phyloP scores from a whole-genome alignment of 2,797 vertebrate species.

The Danio jaintianensis region DNA sequence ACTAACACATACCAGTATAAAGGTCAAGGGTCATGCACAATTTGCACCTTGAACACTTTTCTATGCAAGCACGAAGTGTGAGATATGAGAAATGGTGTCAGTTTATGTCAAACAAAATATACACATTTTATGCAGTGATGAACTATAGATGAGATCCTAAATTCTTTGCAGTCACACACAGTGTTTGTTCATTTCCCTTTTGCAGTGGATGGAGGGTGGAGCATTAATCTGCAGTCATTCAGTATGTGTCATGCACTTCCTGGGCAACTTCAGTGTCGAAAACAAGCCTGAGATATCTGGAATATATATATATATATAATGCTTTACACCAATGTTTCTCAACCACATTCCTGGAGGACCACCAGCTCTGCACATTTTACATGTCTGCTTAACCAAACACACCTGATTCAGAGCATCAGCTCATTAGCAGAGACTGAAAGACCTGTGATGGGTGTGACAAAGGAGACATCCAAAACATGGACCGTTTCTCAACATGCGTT shows the following conservation, averaged over 20 bases:
- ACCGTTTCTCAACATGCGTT: too few relatives aligned
- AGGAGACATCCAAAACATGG: too few relatives aligned
- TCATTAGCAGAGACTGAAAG: too few relatives aligned
- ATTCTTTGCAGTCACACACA: neutral
- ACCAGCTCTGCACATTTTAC: too few relatives aligned
- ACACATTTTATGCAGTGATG: neutral
- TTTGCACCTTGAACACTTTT: neutral
- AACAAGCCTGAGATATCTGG: conserved; percentile 24
- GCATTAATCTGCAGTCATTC: neutral
- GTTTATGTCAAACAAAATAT: conserved; percentile 7
- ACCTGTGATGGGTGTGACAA: too few relatives aligned
- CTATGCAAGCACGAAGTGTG: neutral
- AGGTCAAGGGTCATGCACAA: conserved; percentile 50
- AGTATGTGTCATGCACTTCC: neutral
- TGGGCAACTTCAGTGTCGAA: neutral
- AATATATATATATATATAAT: neutral
- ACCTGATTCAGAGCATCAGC: too few relatives aligned
- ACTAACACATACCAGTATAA: conserved; percentile 12
- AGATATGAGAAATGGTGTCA: conserved; percentile 13
- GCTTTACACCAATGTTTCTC: too few relatives aligned
- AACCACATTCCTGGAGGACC: too few relatives aligned
- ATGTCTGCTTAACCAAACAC: too few relatives aligned
- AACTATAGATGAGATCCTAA: neutral
- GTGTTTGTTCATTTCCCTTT: neutral
- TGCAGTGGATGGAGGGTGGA: neutral